Evolutionary conservation across 1,140 invertebrate genomes (phyloP).

Genomic region (Acromyrmex charruanus): DNA sequence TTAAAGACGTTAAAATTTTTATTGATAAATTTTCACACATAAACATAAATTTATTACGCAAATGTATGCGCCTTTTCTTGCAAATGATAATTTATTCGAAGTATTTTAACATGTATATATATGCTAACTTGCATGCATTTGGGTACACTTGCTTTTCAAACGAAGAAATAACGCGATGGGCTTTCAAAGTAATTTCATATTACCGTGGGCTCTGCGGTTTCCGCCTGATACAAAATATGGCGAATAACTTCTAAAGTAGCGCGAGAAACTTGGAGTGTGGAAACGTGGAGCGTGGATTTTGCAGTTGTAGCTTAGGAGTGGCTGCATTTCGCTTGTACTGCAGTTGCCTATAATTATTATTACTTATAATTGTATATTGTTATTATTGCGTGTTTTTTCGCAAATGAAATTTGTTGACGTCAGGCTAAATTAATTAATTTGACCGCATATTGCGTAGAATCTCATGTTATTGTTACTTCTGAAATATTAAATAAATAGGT

Average conservation of each 20-base stretch:
- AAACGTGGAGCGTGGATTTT: constrained; percentile 7
- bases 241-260: constrained; percentile 36
- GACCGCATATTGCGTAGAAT: not conserved
- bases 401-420: not conserved
- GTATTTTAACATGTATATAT: not conserved
- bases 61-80: not conserved
- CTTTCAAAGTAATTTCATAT: constrained; percentile 33
- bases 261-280: constrained; percentile 20
- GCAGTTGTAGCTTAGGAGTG: not conserved
- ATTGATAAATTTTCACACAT: not conserved
- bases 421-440: constrained; percentile 20
- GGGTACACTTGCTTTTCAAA: not conserved
- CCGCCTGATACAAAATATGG: constrained; percentile 30
- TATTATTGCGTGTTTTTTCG: not conserved
- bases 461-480: not conserved
- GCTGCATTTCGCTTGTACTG: not conserved
- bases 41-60: not conserved
- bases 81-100: constrained; percentile 2
- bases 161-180: constrained; percentile 29
- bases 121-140: not conserved
- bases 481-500: constrained; percentile 13
- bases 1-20: not conserved
- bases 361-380: not conserved
- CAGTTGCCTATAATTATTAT: constrained; percentile 34
- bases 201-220: constrained; percentile 4